Conservation (phyloP, 2,113 vertebrate genomes). For the Melanocharis versteri region DNA sequence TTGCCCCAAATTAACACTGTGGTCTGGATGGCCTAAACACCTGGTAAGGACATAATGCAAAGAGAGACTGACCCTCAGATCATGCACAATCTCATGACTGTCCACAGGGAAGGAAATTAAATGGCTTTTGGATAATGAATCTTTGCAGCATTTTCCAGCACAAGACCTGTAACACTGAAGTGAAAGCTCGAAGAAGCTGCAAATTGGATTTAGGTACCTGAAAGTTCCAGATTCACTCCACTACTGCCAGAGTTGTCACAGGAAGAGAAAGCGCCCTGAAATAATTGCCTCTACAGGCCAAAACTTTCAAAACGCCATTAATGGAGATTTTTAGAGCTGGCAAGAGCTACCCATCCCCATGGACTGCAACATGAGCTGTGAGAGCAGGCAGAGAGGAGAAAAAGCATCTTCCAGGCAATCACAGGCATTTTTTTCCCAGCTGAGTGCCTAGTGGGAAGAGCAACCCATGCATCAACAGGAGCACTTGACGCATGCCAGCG, state of each 20-base stretch:
- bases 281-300: not conserved
- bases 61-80: not conserved
- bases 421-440: not conserved
- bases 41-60: not conserved
- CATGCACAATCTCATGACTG: not conserved
- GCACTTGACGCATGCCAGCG: not conserved
- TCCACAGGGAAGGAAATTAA: not conserved
- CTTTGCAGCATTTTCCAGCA: not conserved
- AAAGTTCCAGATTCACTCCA: not conserved
- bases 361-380: not conserved
- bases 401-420: not conserved
- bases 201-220: not conserved
- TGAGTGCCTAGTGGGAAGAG: not conserved
- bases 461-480: not conserved
- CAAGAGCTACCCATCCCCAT: not conserved
- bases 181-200: not conserved
- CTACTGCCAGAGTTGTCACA: not conserved
- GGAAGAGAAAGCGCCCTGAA: not conserved
- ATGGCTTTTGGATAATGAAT: not conserved
- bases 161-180: not conserved
- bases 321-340: not conserved
- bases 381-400: not conserved
- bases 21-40: not conserved
- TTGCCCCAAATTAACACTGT: not conserved
- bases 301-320: not conserved